Conservation (phyloP, 2,797 vertebrate species). For the Sebastes itinus region DNA sequence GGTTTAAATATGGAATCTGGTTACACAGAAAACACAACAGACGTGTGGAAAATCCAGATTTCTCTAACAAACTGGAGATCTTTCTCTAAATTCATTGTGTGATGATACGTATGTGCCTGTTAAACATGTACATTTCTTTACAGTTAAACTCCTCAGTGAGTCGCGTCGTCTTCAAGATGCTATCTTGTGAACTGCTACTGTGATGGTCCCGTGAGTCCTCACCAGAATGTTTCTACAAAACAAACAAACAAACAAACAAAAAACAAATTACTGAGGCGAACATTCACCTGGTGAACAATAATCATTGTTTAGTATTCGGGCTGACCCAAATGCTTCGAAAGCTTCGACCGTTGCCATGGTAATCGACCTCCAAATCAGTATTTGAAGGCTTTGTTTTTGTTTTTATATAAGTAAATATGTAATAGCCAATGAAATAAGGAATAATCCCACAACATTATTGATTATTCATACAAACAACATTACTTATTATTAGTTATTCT, state of each 20-base stretch:
- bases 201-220: constrained; percentile 92
- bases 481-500: no score
- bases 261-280: neutral
- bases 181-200: constrained; percentile 95
- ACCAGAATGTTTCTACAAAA: constrained; percentile 91
- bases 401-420: no score
- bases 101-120: neutral
- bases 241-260: constrained; percentile 47
- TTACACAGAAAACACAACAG: constrained; percentile 10
- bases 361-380: no score
- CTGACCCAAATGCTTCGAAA: no score
- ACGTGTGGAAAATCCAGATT: neutral
- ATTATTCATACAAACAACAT: no score
- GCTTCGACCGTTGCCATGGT: no score
- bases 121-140: constrained; percentile 31
- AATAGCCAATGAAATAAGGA: no score
- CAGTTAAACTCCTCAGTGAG: neutral
- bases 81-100: neutral
- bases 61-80: neutral
- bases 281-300: neutral
- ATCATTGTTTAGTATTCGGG: neutral
- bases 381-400: no score
- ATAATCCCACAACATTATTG: no score
- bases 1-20: neutral
- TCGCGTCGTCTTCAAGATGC: constrained; percentile 81